Percentiles rank a stretch among this genome's conserved stretches.
These are phyloP conservation scores for Polydrusus pterygomalis DNA, from an alignment of 2,888 invertebrate genomes.

Conservation along the genomic window DNA sequence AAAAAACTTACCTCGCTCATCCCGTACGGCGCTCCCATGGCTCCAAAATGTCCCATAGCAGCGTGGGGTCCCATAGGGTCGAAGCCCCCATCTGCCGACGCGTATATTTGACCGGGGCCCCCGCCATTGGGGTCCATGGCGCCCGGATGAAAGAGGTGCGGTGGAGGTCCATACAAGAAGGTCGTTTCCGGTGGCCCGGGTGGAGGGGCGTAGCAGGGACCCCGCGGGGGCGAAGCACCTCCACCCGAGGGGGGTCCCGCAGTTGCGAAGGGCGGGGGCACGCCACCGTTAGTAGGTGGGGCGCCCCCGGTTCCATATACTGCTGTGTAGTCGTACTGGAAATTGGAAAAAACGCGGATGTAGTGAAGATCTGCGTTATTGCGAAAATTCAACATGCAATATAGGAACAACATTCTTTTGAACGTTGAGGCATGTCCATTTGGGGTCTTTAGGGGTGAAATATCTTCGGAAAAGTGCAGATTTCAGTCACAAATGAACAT, in stretches of 20 bases:
- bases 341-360: background rate
- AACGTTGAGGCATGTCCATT: no score
- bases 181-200: conserved; percentile 45
- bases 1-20: conserved; percentile 34
- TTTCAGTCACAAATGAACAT: no score
- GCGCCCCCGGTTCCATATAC: conserved; percentile 45
- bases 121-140: conserved; percentile 46
- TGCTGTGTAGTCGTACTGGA: conserved; percentile 51
- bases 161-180: conserved; percentile 39
- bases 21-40: conserved; percentile 41
- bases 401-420: background rate
- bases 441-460: no score
- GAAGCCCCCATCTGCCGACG: conserved; percentile 45
- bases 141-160: conserved; percentile 46
- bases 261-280: conserved; percentile 40
- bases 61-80: conserved; percentile 49
- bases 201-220: conserved; percentile 55
- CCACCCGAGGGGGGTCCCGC: conserved; percentile 58
- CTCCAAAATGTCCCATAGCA: conserved; percentile 45
- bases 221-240: conserved; percentile 56
- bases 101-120: conserved; percentile 44
- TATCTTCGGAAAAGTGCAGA: no score
- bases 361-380: background rate
- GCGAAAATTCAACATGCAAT: background rate
- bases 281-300: conserved; percentile 45